These are phyloP conservation scores for Tigriopus japonicus DNA, from an alignment of 1,140 invertebrate species.

Conservation along the genomic window DNA sequence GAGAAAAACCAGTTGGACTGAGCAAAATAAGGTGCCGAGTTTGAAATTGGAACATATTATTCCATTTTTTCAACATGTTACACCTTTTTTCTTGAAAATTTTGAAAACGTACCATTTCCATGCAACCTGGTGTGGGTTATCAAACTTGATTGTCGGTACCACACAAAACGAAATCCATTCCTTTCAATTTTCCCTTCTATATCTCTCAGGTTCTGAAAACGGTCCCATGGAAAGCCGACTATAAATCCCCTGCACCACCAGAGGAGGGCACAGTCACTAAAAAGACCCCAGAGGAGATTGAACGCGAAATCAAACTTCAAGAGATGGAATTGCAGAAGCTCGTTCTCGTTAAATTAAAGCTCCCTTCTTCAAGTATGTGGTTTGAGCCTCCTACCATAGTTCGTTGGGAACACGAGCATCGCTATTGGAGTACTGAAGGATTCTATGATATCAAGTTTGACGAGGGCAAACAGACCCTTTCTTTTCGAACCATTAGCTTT, in stretches of 20 bases:
- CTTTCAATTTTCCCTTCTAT: not conserved
- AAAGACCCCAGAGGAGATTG: conserved; percentile 15
- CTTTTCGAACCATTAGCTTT: conserved; percentile 6
- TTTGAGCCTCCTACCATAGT: conserved; percentile 12
- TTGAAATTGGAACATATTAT: no score
- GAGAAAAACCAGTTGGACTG: no score
- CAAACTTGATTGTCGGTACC: not conserved
- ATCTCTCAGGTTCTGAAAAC: conserved; percentile 1
- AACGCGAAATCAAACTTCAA: conserved; percentile 13
- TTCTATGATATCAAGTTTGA: conserved; percentile 11
- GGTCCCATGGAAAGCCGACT: conserved; percentile 7
- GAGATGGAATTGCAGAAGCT: conserved; percentile 13
- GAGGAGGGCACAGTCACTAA: conserved; percentile 8
- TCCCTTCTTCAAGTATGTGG: conserved; percentile 3
- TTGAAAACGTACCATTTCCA: no score
- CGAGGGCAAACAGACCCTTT: conserved; percentile 10
- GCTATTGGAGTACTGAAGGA: conserved; percentile 6
- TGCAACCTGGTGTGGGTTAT: no score
- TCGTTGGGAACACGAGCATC: conserved; percentile 2
- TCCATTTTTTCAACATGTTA: no score
- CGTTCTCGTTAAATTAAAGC: conserved; percentile 8
- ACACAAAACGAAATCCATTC: not conserved
- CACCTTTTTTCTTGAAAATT: no score
- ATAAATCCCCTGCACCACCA: conserved; percentile 2
- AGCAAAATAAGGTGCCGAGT: no score